Percentiles rank a stretch among this genome's conserved stretches.
Conservation (phyloP, 1,140 invertebrate species). For the Parasteatoda tepidariorum region DNA sequence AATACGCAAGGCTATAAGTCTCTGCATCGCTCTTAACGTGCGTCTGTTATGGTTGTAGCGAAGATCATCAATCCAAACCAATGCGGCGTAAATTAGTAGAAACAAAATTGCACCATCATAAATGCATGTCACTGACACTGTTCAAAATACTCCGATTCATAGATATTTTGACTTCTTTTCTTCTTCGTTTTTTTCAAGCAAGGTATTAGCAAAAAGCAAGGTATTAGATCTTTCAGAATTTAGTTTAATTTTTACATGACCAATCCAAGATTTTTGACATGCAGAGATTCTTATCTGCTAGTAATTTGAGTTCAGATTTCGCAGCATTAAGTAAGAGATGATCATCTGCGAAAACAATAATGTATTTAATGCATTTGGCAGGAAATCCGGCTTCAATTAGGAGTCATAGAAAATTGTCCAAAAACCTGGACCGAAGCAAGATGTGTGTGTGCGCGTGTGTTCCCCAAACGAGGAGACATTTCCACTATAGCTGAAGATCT, state of each 20-base stretch:
- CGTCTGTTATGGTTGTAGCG: background rate
- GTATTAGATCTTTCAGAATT: background rate
- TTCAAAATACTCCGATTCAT: background rate
- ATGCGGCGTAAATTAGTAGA: background rate
- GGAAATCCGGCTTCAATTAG: background rate
- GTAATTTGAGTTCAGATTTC: background rate
- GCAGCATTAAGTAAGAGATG: slow-evolving; percentile 2
- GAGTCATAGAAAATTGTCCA: background rate
- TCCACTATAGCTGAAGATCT: no score
- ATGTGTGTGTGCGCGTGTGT: no score
- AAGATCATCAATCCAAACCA: background rate
- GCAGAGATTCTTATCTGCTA: background rate
- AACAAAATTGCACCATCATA: background rate
- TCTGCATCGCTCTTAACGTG: background rate
- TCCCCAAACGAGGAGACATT: no score
- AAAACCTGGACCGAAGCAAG: background rate
- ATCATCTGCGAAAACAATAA: slow-evolving; percentile 18
- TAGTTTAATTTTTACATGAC: background rate
- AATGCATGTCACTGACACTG: background rate
- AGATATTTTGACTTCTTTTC: background rate
- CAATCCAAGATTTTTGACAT: background rate
- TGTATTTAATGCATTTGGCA: background rate
- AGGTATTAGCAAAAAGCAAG: background rate
- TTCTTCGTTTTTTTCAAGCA: background rate
- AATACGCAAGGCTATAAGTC: background rate